phyloP scores from a whole-genome alignment of 2,797 vertebrate genomes.

The Danio kyathit region DNA sequence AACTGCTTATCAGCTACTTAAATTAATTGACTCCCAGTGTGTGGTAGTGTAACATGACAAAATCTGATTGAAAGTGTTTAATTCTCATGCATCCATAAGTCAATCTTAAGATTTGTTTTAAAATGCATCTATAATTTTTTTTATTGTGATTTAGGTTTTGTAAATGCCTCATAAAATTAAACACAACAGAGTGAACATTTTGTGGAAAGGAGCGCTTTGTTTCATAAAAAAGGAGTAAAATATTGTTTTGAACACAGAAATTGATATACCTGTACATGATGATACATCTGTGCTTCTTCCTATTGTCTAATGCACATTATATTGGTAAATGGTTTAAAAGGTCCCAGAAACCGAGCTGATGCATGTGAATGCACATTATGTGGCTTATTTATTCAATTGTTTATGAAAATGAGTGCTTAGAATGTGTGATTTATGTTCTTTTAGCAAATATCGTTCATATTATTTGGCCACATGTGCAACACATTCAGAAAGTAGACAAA shows the following conservation, averaged over 20 bases:
- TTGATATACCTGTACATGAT: slow-evolving; percentile 55
- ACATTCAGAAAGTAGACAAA: neutral
- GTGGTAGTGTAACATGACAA: too few species aligned
- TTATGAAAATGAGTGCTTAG: neutral
- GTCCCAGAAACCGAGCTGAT: neutral
- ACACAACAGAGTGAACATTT: slow-evolving; percentile 46
- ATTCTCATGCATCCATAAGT: too few species aligned
- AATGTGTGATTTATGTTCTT: neutral
- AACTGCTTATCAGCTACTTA: too few species aligned
- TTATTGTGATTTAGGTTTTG: slow-evolving; percentile 12
- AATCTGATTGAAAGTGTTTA: too few species aligned
- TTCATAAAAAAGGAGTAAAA: slow-evolving; percentile 47
- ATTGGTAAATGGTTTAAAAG: slow-evolving; percentile 2
- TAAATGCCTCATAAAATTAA: slow-evolving; percentile 1
- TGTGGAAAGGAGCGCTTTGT: slow-evolving; percentile 62
- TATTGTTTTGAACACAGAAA: slow-evolving; percentile 61
- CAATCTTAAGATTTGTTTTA: too few species aligned
- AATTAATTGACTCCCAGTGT: too few species aligned
- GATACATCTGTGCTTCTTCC: slow-evolving; percentile 48
- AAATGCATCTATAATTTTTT: neutral
- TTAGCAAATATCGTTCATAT: neutral
- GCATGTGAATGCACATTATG: neutral
- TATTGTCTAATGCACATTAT: slow-evolving; percentile 53
- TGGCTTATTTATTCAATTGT: neutral
- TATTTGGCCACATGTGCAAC: neutral